Evolutionary conservation across 2,797 vertebrate species (phyloP), one percentile per base, ranked within the genome.

Genomic region (Hypotaenidia okinawae): DNA sequence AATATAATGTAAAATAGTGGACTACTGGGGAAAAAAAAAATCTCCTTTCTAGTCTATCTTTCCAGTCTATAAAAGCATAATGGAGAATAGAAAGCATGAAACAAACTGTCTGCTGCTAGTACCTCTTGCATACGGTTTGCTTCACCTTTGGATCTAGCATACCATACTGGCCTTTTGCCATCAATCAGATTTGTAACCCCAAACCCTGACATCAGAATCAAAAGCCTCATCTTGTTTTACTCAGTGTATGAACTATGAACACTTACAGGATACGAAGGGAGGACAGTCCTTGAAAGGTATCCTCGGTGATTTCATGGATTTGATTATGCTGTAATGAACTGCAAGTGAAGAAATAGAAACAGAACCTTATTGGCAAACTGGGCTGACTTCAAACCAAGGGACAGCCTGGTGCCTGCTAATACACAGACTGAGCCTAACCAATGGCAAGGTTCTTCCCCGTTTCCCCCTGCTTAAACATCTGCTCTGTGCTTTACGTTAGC

Each of bases 251-350:
- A 70, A 43, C 16, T 28, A 24, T 5, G 61, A 7, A 64, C 92
- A 99, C 99, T 99, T 97, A 99, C 99, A 99, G 98, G 77, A 99
- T 96, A 94, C 98, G 98, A 55, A 99, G 98, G 86, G 98, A 98
- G 28, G 97, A 97, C n/a, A 99, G 98, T 93, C 98, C 98, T 87
- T 98, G 98, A 90, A 99, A 99, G 64, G 98, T 99, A 83, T 98
- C 98, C 90, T 98, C 98, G 67, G 98, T 97, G 70, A 99, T 98
- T 96, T 98, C 98, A 68, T 97, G 97, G 94, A 99, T 99, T 43
- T 97, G 98, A 97, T 99, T 99, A 94, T 99, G 99, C 66, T 99
- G 99, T 80, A 99, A 98, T 93, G 98, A 99, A 97, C 99, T 99
- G 95, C 89, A 97, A 96, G 83, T 22, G 79, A 80, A 96, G 35